Percentiles rank a stretch among this genome's conserved stretches.
Evolutionary conservation across 2,113 vertebrate genomes (phyloP).

Genomic region (Eubucco bourcierii): DNA sequence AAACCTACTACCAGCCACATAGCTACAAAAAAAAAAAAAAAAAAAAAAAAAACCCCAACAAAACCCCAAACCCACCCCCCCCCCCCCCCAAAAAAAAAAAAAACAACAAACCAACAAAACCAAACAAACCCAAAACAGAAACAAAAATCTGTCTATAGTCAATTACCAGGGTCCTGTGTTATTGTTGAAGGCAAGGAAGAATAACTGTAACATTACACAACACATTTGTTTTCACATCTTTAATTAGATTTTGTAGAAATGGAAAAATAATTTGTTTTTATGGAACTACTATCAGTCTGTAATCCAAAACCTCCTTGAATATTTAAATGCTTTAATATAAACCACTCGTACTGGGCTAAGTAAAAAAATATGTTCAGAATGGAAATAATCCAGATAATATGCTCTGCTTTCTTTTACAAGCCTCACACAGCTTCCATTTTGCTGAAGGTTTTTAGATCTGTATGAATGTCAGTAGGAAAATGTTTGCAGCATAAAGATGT

Average conservation of each 20-base stretch:
- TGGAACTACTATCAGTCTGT: constrained; percentile 76
- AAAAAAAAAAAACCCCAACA: no score
- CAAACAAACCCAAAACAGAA: no score
- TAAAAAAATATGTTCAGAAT: constrained; percentile 73
- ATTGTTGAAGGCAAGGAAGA: constrained; percentile 16
- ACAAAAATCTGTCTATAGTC: background rate
- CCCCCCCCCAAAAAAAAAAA: no score
- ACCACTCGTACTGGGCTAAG: constrained; percentile 71
- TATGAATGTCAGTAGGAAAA: constrained; percentile 63
- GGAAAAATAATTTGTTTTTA: constrained; percentile 75
- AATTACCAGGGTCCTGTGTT: background rate
- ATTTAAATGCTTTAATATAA: constrained; percentile 77
- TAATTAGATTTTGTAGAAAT: constrained; percentile 73
- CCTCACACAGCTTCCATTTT: constrained; percentile 63
- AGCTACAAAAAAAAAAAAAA: background rate
- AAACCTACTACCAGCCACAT: background rate
- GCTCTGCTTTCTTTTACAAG: constrained; percentile 63
- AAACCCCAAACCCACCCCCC: no score
- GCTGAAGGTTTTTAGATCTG: constrained; percentile 62
- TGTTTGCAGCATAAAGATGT: constrained; percentile 46
- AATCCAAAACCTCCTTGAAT: constrained; percentile 71
- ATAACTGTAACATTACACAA: constrained; percentile 47
- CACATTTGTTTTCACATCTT: constrained; percentile 71
- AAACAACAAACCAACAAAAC: no score
- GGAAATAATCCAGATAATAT: constrained; percentile 73